A percentile compares a stretch with the other conserved stretches of the same genome.
Conservation (phyloP, 2,797 vertebrate genomes). For the Sciurus carolinensis region DNA sequence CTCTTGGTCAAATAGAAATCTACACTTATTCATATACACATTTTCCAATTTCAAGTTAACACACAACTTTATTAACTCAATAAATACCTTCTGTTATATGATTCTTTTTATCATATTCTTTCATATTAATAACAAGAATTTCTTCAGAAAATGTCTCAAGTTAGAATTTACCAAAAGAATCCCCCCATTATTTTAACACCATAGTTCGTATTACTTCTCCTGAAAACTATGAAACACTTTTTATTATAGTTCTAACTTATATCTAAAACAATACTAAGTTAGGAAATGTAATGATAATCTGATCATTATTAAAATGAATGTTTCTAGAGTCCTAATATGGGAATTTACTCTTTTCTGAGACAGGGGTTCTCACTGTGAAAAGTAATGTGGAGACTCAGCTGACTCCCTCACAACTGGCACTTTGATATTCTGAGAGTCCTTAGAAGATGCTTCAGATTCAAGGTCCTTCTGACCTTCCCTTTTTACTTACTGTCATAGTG, state of each 20-base stretch:
- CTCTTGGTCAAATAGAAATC: background rate
- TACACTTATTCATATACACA: background rate
- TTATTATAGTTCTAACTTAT: background rate
- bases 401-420: background rate
- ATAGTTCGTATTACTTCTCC: background rate
- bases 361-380: background rate
- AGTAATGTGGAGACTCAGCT: too few species aligned
- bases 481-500: background rate
- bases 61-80: background rate
- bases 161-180: background rate
- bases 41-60: background rate
- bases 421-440: background rate
- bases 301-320: background rate
- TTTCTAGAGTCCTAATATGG: background rate
- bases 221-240: background rate
- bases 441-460: background rate
- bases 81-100: background rate
- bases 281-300: background rate
- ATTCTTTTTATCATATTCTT: background rate
- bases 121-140: background rate
- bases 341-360: background rate
- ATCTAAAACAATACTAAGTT: background rate
- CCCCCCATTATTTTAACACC: background rate
- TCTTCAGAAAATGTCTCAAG: background rate
- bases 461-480: background rate